Evolutionary conservation across 2,888 invertebrate species (phyloP).

Genomic region (Digitonthophagus gazella): DNA sequence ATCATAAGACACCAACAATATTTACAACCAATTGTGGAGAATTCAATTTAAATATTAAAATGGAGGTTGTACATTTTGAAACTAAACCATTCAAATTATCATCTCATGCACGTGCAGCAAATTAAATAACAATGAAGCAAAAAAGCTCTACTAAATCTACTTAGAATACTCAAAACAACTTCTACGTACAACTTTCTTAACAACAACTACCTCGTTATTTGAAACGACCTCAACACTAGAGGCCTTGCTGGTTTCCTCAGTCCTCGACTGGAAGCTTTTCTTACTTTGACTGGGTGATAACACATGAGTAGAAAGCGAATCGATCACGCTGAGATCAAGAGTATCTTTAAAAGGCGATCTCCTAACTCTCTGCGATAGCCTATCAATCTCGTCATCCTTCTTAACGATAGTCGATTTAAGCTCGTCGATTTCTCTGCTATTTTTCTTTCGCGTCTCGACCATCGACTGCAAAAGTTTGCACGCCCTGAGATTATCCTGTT

Average conservation of each 20-base stretch:
- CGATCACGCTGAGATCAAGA: background rate
- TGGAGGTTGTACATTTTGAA: no score
- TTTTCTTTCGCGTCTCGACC: conserved; percentile 44
- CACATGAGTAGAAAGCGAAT: background rate
- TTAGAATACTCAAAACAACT: background rate
- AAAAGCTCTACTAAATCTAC: background rate
- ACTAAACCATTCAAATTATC: no score
- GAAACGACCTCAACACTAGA: background rate
- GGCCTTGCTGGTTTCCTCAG: background rate
- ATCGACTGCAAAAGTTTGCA: conserved; percentile 49
- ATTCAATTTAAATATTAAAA: no score
- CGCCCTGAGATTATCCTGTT: conserved; percentile 49
- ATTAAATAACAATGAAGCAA: background rate
- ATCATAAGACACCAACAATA: no score
- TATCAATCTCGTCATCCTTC: conserved; percentile 34
- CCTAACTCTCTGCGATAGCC: conserved; percentile 28
- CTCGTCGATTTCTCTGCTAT: conserved; percentile 43
- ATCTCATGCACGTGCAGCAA: no score
- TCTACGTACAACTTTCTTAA: no score
- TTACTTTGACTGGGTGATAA: background rate
- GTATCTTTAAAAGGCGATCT: background rate
- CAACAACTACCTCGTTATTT: background rate
- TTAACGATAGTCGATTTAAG: conserved; percentile 41
- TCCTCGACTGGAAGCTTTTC: background rate
- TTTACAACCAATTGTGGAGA: no score